Evolutionary conservation across 1,140 invertebrate species (phyloP).

Genomic region (Trypoxylus dichotomus): DNA sequence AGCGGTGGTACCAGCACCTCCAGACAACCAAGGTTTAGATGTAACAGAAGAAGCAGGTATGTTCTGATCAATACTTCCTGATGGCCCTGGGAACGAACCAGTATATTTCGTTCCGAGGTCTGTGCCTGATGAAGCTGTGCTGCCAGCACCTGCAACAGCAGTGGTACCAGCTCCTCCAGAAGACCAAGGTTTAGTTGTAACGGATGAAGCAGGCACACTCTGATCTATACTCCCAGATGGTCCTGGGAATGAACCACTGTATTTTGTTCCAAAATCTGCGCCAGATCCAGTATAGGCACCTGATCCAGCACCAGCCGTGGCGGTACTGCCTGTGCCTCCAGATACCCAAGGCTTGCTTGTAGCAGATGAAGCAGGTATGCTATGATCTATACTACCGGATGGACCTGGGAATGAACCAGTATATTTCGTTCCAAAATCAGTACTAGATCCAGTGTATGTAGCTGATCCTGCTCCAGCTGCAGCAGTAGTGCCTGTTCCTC

Average conservation of each 20-base stretch:
- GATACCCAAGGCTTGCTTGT: background rate
- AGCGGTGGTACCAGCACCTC: background rate
- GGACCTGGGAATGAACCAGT: conserved; percentile 32
- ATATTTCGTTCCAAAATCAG: conserved; percentile 10
- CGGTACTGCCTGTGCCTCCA: background rate
- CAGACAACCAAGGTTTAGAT: background rate
- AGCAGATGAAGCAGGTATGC: conserved; percentile 22
- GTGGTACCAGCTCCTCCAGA: background rate
- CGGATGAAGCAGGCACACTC: background rate
- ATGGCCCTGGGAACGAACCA: conserved; percentile 31
- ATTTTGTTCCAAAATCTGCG: background rate
- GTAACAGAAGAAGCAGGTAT: conserved; percentile 3
- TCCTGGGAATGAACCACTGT: conserved; percentile 15
- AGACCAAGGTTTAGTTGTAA: background rate
- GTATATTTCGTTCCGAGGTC: background rate
- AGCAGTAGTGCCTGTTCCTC: background rate
- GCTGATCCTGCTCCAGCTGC: background rate
- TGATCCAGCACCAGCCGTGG: background rate
- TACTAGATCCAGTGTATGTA: background rate
- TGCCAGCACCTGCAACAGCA: background rate
- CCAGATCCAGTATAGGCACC: background rate
- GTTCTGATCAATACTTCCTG: conserved; percentile 31
- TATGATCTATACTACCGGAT: conserved; percentile 30
- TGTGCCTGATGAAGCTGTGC: background rate
- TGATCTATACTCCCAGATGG: background rate